These are phyloP conservation scores for Tachysurus vachellii DNA, from an alignment of 2,113 vertebrate genomes.

Conservation along the genomic window DNA sequence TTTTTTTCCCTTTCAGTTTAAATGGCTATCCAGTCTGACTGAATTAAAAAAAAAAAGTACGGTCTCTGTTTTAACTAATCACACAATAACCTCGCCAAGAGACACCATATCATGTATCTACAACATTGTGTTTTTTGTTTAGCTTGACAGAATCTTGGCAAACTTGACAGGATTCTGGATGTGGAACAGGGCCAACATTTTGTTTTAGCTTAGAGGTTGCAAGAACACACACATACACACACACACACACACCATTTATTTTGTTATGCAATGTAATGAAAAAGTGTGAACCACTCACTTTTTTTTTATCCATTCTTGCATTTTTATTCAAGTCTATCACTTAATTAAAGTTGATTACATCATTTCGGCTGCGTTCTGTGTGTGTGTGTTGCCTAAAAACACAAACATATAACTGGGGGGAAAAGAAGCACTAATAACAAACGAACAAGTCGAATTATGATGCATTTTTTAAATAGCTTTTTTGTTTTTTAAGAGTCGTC, in stretches of 20 bases:
- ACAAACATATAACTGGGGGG: constrained; percentile 37
- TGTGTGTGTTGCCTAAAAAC: constrained; percentile 47
- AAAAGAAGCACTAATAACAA: background rate
- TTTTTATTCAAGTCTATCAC: constrained; percentile 54
- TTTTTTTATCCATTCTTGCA: constrained; percentile 57
- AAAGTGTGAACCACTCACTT: constrained; percentile 57
- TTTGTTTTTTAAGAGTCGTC: background rate
- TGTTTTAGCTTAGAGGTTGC: constrained; percentile 64
- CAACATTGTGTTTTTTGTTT: constrained; percentile 66
- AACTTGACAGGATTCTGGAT: constrained; percentile 58
- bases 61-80: constrained; percentile 70
- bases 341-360: constrained; percentile 50
- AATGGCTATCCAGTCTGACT: constrained; percentile 44
- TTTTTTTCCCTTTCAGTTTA: background rate
- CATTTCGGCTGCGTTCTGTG: background rate
- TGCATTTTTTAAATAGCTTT: background rate
- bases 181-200: constrained; percentile 73
- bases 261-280: constrained; percentile 72
- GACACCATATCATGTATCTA: constrained; percentile 68
- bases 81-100: constrained; percentile 63
- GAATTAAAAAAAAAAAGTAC: constrained; percentile 50
- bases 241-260: constrained; percentile 58
- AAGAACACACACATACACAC: constrained; percentile 52
- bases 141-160: constrained; percentile 77
- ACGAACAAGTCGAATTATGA: background rate